Percentiles rank a stretch among this genome's conserved stretches.
Conservation (phyloP, 2,113 vertebrate species). For the Proterorhinus semilunaris region DNA sequence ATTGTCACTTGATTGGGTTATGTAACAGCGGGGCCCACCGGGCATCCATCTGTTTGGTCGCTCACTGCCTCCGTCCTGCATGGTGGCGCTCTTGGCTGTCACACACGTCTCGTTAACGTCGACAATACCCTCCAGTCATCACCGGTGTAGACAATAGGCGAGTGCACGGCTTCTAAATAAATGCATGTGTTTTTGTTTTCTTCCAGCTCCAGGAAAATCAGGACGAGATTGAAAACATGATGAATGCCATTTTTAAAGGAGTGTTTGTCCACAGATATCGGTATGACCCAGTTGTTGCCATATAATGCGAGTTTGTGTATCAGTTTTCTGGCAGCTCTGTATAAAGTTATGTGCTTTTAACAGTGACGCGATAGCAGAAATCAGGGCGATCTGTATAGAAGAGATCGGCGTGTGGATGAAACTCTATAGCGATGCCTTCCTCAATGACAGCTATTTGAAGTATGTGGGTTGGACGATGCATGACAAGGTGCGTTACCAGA, state of each 20-base stretch:
- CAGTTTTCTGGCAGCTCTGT: background rate
- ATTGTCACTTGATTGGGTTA: slow-evolving; percentile 58
- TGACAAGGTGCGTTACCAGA: slow-evolving; percentile 85
- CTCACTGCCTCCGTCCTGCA: slow-evolving; percentile 30
- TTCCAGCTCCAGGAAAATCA: slow-evolving; percentile 98
- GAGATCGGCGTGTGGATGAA: slow-evolving; percentile 99
- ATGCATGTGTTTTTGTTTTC: slow-evolving; percentile 44
- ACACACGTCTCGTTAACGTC: slow-evolving; percentile 29
- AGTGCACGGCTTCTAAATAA: background rate
- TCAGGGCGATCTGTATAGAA: slow-evolving; percentile 97
- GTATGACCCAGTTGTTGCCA: slow-evolving; percentile 69
- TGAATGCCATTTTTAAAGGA: slow-evolving; percentile 99
- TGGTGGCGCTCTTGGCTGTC: slow-evolving; percentile 36
- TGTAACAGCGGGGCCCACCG: slow-evolving; percentile 53
- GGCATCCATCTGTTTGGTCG: slow-evolving; percentile 66
- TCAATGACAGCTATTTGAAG: slow-evolving; percentile 99
- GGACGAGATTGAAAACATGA: slow-evolving; percentile 99
- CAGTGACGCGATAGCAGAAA: slow-evolving; percentile 98
- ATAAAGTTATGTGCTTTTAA: slow-evolving; percentile 4
- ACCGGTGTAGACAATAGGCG: background rate
- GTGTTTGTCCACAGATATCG: slow-evolving; percentile 98
- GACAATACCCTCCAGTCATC: slow-evolving; percentile 24
- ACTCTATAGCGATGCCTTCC: slow-evolving; percentile 98
- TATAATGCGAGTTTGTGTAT: background rate
- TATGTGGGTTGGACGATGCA: slow-evolving; percentile 99